Percentiles rank a stretch among this genome's conserved stretches.
Evolutionary conservation across 2,113 vertebrate genomes (phyloP).

Genomic region (Genyomyrus donnyi): DNA sequence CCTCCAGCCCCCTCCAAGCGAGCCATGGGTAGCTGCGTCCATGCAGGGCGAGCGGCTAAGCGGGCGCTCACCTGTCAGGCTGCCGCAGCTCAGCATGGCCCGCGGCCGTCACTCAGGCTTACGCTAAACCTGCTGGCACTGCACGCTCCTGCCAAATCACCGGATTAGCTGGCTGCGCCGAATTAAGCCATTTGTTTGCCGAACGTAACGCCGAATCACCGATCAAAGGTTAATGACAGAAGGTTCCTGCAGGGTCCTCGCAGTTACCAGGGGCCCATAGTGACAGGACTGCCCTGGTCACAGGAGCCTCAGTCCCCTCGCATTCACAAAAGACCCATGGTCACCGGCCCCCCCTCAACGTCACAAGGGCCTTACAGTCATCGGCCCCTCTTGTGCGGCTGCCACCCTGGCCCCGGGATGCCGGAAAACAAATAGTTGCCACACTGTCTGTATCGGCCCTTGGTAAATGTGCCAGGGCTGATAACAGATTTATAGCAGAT

Average conservation of each 20-base stretch:
- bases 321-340: background rate
- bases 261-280: background rate
- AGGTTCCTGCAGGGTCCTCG: background rate
- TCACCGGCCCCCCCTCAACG: background rate
- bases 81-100: background rate
- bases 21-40: background rate
- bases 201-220: background rate
- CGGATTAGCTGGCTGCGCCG: background rate
- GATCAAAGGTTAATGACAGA: slow-evolving; percentile 7
- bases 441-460: background rate
- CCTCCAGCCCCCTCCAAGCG: background rate
- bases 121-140: background rate
- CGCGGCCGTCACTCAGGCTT: background rate
- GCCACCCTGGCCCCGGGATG: background rate
- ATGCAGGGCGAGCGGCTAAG: background rate
- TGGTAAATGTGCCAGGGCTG: background rate
- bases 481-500: background rate
- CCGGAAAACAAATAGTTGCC: background rate
- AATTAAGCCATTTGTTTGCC: slow-evolving; percentile 6
- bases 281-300: background rate
- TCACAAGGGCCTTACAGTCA: background rate
- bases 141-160: background rate
- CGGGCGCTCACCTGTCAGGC: background rate
- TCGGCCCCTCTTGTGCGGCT: background rate
- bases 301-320: background rate